Conservation (phyloP, 2,888 invertebrate genomes). For the Crossocerus cetratus region DNA sequence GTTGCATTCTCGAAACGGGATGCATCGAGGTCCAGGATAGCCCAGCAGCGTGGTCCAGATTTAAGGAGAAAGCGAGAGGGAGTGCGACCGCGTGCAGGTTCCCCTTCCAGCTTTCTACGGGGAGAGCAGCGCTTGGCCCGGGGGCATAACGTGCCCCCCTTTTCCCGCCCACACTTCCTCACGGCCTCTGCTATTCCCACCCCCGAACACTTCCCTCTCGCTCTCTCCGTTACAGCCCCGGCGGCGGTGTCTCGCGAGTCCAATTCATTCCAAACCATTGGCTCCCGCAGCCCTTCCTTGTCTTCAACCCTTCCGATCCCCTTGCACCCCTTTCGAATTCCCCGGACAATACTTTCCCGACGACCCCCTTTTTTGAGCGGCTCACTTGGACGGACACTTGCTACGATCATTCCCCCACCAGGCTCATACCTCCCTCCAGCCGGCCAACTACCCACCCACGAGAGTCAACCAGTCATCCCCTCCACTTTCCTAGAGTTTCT, state of each 20-base stretch:
- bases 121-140: conserved; percentile 49
- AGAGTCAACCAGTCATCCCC: conserved; percentile 5
- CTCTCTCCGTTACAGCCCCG: conserved; percentile 7
- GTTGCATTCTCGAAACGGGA: too few species aligned
- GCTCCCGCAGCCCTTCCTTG: conserved; percentile 27
- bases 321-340: conserved; percentile 24
- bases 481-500: background rate
- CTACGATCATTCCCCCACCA: conserved; percentile 31
- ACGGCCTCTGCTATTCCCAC: conserved; percentile 48
- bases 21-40: background rate
- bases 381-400: conserved; percentile 18
- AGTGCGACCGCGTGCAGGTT: conserved; percentile 53
- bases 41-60: conserved; percentile 7
- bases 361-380: conserved; percentile 1
- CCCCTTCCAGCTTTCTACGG: conserved; percentile 33
- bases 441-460: conserved; percentile 58
- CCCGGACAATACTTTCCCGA: background rate
- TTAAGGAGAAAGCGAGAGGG: conserved; percentile 32
- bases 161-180: conserved; percentile 48
- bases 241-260: background rate
- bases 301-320: conserved; percentile 18
- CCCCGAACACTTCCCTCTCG: conserved; percentile 27
- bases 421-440: conserved; percentile 22
- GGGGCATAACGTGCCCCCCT: conserved; percentile 42
- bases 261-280: conserved; percentile 40